Evolutionary conservation across 2,888 invertebrate species (phyloP), one percentile per base, ranked within the genome.

Genomic region (Tenthredo distinguenda): DNA sequence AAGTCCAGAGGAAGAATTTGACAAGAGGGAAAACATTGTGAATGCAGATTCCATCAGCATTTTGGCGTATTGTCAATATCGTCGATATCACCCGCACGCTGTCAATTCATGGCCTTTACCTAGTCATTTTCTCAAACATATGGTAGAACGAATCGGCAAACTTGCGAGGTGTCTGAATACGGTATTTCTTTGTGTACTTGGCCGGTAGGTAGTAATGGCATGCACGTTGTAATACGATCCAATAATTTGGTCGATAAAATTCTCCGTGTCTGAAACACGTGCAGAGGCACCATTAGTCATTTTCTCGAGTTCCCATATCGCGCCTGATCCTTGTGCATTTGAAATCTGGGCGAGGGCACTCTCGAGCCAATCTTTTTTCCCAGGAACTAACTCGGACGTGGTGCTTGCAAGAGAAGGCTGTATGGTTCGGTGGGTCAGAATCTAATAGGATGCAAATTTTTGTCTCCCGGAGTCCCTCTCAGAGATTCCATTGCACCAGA

Each of bases 381-480:
- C 18, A 15, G 50, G n/a, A n/a, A 77, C 55, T 40, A 31, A 77
- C 77, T 77, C n/a, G 47, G 77, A 77, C 55, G 77, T n/a, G 77
- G 50, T 34, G 18, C 18, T 74, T 40, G 21, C 1, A 58, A 74
- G 21, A 6, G 71, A 15, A 37, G 12, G n/a, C 43, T 12, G 74
- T 18, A 62, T 21, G 65, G 65, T 43, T 65, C 50, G 68, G n/a
- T 71, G 50, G 62, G 58, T 62, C 58, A 55, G 31, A 47, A 83
- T 68, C 83, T 83, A 83, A 83, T 71, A 71, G 68, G 21, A 83
- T 83, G 68, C 47, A 83, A 68, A 83, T 83, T 71, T 68, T 47
- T 47, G 31, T 83, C 47, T 68, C 83, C 18, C n/a, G 34, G n/a
- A 21, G 47, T 76, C n/a, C 55, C 15, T 55, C 77, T 58, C 1